Percentiles rank a stretch among this genome's conserved stretches.
phyloP scores from a whole-genome alignment of 2,797 vertebrate genomes.

The Philypnodon macrostomus region DNA sequence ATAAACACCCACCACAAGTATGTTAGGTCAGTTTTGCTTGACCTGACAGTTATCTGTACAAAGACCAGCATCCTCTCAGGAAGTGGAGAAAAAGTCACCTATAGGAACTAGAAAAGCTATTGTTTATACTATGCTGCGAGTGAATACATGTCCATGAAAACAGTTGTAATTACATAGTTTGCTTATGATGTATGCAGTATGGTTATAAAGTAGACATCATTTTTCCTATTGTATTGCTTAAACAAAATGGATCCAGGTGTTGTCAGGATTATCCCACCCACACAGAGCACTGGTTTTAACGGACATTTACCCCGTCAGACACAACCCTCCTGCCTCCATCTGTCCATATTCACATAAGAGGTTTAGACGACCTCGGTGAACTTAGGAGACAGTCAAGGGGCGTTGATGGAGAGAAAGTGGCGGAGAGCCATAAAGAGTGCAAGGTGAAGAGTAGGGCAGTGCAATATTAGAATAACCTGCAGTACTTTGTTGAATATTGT shows the following conservation, averaged over 20 bases:
- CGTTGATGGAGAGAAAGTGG: conserved; percentile 6
- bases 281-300: conserved; percentile 36
- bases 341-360: conserved; percentile 46
- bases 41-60: conserved; percentile 27
- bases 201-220: conserved; percentile 23
- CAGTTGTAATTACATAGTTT: background rate
- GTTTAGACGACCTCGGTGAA: conserved; percentile 39
- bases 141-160: background rate
- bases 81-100: conserved; percentile 38
- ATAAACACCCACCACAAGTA: conserved; percentile 13
- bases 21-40: conserved; percentile 19
- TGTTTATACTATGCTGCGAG: background rate
- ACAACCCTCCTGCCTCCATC: conserved; percentile 39
- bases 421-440: conserved; percentile 17
- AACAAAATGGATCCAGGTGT: conserved; percentile 48
- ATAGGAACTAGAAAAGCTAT: conserved; percentile 21
- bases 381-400: conserved; percentile 16
- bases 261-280: conserved; percentile 46
- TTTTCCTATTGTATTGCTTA: conserved; percentile 33
- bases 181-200: conserved; percentile 14
- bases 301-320: conserved; percentile 24
- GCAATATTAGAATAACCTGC: too few species aligned
- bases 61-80: conserved; percentile 25
- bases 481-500: too few species aligned
- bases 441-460: too few species aligned